phyloP scores from a whole-genome alignment of 2,113 vertebrate genomes.

The Peromyscus polionotus region DNA sequence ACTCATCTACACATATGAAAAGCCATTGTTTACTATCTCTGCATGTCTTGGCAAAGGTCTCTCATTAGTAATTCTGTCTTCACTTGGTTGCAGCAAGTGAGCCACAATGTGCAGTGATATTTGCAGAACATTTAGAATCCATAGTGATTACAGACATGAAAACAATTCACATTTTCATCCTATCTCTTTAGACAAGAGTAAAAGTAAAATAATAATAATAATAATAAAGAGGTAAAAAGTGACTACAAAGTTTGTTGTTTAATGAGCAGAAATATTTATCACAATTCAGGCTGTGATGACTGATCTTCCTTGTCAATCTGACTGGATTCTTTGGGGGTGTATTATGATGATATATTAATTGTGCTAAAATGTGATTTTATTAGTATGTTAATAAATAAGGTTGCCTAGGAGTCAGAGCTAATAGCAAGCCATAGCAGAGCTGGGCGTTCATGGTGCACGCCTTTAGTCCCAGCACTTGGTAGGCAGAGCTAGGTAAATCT shows the following conservation, averaged over 20 bases:
- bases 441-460: no score
- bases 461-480: no score
- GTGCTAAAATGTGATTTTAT: no score
- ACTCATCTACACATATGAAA: conserved; percentile 42
- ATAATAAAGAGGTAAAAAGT: neutral
- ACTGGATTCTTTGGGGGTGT: neutral
- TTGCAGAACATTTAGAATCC: conserved; percentile 69
- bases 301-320: neutral
- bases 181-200: conserved; percentile 33
- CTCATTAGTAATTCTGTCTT: conserved; percentile 72
- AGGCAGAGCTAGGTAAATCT: no score
- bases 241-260: neutral
- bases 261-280: conserved; percentile 9
- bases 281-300: neutral
- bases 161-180: conserved; percentile 27
- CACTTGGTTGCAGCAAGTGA: conserved; percentile 37
- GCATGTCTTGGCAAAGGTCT: conserved; percentile 67
- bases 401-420: no score
- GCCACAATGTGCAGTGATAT: conserved; percentile 66
- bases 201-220: neutral
- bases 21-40: neutral
- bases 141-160: conserved; percentile 43
- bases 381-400: no score
- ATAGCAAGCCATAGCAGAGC: no score
- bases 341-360: no score